Base-by-base conservation (phyloP, 1,140 invertebrate species). In the Whitmania pigra region DNA sequence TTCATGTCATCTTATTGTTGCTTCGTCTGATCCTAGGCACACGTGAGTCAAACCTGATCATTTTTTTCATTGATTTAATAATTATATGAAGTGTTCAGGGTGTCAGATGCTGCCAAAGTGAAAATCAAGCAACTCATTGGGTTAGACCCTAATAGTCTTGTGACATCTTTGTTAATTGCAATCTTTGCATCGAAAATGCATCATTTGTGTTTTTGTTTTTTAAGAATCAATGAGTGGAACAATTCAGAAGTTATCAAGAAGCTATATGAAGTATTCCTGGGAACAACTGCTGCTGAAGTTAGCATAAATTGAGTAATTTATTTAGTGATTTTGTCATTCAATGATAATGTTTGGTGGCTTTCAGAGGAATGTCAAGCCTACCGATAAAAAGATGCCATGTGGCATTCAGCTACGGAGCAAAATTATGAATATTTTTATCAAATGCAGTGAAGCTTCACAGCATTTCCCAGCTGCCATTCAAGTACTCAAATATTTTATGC, bases 321-420 rank as follows among this genome's bases (percentile, higher is more conserved):
- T n/a, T 72, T 17, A 54, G 55, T 9, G 25, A 22, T 69, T 29
- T 55, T 20, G 6, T 63, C 27, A 0, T 63, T n/a, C 9, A 9
- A 27, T 67, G 54, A 43, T n/a, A 43, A 67, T 18, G 43, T 3
- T 69, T 68, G 22, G 29, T 31, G n/a, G 31, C 29, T 40, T 31
- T 31, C 18, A 69, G n/a, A 43, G 68, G 27, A 18, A 72, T 36
- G 22, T 54, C 25, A 67, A 60, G 53, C 53, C 53, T 69, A 67
- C 67, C n/a, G 27, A 49, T 17, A 72, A 72, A 36, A 49, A 53
- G 78, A 85, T 85, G 11, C 88, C 90, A 54, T 89, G 89, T 3
- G 89, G 88, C 78, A 89, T 89, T 0, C 85, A 90, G 75, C 88
- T 94, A 67, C 86, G 91, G 43, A 82, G 93, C 22, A 94, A 94